Conservation (phyloP, 2,797 vertebrate genomes). For the Sternarchorhynchus goeldii region DNA sequence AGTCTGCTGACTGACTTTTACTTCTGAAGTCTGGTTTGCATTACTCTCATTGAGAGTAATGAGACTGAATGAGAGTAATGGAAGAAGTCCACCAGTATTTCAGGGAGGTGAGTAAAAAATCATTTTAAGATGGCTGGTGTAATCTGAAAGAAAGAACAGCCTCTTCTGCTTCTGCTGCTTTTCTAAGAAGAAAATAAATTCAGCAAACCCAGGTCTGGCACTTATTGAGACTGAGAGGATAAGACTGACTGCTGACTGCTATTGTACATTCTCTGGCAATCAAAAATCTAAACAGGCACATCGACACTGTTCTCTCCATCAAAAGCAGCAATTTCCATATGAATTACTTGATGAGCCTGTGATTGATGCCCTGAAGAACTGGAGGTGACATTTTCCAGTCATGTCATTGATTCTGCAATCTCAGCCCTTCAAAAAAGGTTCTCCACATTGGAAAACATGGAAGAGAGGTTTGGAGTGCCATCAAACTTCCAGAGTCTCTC, state of each 20-base stretch:
- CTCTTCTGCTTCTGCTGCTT: no score
- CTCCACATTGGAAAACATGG: no score
- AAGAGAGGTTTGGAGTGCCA: no score
- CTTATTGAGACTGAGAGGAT: constrained; percentile 42
- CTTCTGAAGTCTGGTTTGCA: not conserved
- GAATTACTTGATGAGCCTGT: no score
- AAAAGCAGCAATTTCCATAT: not conserved
- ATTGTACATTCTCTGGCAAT: constrained; percentile 1
- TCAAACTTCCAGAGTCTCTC: no score
- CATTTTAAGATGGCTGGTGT: no score
- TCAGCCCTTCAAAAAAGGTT: no score
- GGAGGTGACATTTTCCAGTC: no score
- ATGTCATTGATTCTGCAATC: no score
- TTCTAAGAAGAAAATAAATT: constrained; percentile 21
- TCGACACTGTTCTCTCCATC: not conserved
- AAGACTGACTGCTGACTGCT: constrained; percentile 18
- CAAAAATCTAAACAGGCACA: not conserved
- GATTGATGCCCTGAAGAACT: no score
- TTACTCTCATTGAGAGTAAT: not conserved
- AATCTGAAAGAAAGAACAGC: no score
- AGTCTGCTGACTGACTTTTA: not conserved
- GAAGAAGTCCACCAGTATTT: not conserved
- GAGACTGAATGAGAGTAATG: not conserved
- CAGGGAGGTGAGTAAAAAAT: no score
- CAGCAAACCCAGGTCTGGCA: constrained; percentile 39